Evolutionary conservation across 2,888 invertebrate species (phyloP).

Genomic region (Chalcis sispes): DNA sequence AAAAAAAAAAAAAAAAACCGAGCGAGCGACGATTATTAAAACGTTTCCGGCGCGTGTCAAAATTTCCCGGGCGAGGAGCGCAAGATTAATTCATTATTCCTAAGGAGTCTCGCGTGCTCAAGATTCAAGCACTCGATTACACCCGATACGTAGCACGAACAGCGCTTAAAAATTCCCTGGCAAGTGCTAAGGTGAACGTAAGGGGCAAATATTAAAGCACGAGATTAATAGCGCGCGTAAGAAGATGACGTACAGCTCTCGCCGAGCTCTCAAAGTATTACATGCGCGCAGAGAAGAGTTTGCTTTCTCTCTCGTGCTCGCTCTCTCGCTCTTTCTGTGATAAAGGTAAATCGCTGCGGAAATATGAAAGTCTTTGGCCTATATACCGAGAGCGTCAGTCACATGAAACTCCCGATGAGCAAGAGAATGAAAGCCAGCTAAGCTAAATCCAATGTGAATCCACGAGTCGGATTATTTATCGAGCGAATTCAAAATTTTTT

Average conservation of each 20-base stretch:
- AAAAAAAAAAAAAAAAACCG: too few species aligned
- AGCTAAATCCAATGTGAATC: slow-evolving; percentile 25
- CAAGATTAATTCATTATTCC: slow-evolving; percentile 36
- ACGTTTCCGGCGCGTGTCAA: too few species aligned
- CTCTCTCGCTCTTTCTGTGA: neutral
- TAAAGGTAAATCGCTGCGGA: slow-evolving; percentile 17
- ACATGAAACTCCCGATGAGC: neutral
- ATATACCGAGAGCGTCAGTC: slow-evolving; percentile 6
- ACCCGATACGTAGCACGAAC: neutral
- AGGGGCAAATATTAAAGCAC: slow-evolving; percentile 30
- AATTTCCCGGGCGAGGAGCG: neutral
- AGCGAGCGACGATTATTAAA: too few species aligned
- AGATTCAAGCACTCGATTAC: slow-evolving; percentile 9
- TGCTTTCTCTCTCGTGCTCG: too few species aligned
- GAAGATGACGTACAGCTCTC: slow-evolving; percentile 27
- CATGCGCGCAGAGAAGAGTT: too few species aligned
- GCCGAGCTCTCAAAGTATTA: neutral
- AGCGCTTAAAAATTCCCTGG: slow-evolving; percentile 9
- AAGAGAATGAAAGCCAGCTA: neutral
- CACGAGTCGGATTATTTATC: too few species aligned
- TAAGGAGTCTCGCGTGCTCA: neutral
- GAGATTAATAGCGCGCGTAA: slow-evolving; percentile 42
- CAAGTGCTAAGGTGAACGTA: neutral
- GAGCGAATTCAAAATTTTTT: too few species aligned
- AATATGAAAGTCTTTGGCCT: slow-evolving; percentile 12